A percentile compares a stretch with the other conserved stretches of the same genome.
phyloP scores from a whole-genome alignment of 2,113 vertebrate genomes.

The Oncorhynchus keta region DNA sequence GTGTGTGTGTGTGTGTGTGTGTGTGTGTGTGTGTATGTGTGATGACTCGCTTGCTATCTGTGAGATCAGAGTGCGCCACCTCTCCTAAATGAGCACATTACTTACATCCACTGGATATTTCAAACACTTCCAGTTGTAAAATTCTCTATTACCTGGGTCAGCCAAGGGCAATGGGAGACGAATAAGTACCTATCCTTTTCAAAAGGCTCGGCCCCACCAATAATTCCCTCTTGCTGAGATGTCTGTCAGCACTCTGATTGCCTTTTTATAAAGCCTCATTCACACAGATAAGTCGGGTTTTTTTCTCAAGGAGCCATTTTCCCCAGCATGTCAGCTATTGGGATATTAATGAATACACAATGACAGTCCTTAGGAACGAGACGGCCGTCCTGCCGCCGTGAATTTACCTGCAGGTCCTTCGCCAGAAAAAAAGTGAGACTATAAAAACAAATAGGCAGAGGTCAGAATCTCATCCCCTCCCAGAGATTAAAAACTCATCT shows the following conservation, averaged over 20 bases:
- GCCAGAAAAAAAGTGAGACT: constrained; percentile 63
- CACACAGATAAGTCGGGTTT: constrained; percentile 66
- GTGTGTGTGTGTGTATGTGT: neutral
- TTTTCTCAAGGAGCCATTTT: constrained; percentile 70
- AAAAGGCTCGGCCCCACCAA: constrained; percentile 48
- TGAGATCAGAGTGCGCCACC: constrained; percentile 26
- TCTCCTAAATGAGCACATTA: constrained; percentile 63
- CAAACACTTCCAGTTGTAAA: constrained; percentile 73
- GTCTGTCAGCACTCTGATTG: constrained; percentile 79
- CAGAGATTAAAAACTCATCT: constrained; percentile 96
- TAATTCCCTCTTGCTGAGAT: constrained; percentile 72
- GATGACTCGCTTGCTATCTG: constrained; percentile 1
- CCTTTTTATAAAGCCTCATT: constrained; percentile 81
- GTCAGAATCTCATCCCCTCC: constrained; percentile 92
- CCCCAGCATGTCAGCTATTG: constrained; percentile 73
- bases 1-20: no score
- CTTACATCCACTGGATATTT: constrained; percentile 72
- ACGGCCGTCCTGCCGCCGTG: constrained; percentile 77
- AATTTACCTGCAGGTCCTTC: constrained; percentile 85
- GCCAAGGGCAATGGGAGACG: constrained; percentile 77
- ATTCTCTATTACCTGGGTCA: constrained; percentile 82
- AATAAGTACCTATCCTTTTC: constrained; percentile 73
- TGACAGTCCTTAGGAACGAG: constrained; percentile 71
- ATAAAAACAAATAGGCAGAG: constrained; percentile 72
- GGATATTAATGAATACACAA: constrained; percentile 86